phyloP scores from a whole-genome alignment of 1,140 invertebrate genomes.

The Xylocopa sonorina region DNA sequence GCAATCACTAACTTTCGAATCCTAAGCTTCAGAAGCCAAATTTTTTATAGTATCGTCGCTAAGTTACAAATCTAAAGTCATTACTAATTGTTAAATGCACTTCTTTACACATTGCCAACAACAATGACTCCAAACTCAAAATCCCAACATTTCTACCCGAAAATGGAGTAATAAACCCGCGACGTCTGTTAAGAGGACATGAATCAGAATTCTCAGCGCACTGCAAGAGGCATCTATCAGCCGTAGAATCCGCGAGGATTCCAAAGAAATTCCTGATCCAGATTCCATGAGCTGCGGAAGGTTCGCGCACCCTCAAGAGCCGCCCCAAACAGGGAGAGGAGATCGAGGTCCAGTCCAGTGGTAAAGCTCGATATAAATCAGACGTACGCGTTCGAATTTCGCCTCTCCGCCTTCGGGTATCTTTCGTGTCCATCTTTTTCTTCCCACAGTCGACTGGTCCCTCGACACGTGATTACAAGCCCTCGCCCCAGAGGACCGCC shows the following conservation, averaged over 20 bases:
- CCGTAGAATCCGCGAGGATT: conserved; percentile 44
- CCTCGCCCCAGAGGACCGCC: conserved; percentile 53
- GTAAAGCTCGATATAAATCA: conserved; percentile 66
- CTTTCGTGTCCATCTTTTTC: conserved; percentile 50
- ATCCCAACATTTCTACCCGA: too few species aligned
- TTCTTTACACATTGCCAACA: too few species aligned
- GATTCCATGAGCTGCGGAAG: conserved; percentile 50
- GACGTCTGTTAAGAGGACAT: not conserved
- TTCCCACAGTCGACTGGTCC: conserved; percentile 19
- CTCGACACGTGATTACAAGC: conserved; percentile 69
- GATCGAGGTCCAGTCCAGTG: conserved; percentile 38
- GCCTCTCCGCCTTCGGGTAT: conserved; percentile 26
- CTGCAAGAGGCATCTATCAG: conserved; percentile 50
- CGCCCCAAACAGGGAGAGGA: conserved; percentile 34
- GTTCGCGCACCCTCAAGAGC: conserved; percentile 42
- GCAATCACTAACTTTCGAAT: too few species aligned
- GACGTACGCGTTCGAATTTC: conserved; percentile 34
- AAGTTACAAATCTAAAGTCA: too few species aligned
- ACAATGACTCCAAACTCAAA: too few species aligned
- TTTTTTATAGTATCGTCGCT: too few species aligned
- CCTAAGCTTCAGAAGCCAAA: too few species aligned
- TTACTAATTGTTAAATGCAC: too few species aligned
- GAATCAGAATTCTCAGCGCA: conserved; percentile 30
- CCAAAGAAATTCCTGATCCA: conserved; percentile 52
- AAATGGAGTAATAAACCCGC: conserved; percentile 10